phyloP scores from a whole-genome alignment of 2,797 vertebrate species.

The Poeciliopsis paucimaculata region DNA sequence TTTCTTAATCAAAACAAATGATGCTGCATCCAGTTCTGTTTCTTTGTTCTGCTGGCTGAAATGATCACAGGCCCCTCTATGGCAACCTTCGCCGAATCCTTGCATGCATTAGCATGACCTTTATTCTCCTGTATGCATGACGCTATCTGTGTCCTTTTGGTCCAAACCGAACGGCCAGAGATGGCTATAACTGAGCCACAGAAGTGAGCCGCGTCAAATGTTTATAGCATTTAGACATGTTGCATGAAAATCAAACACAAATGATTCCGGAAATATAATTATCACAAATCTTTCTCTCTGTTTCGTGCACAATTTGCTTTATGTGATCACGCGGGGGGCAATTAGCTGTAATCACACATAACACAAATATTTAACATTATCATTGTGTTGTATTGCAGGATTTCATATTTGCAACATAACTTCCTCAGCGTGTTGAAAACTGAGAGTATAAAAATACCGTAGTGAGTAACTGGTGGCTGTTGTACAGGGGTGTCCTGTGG shows the following conservation, averaged over 20 bases:
- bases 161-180: background rate
- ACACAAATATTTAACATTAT: background rate
- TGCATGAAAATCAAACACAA: conserved; percentile 43
- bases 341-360: background rate
- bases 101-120: conserved; percentile 52
- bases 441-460: background rate
- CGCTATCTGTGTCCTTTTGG: conserved; percentile 5
- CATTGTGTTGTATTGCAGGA: background rate
- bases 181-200: background rate
- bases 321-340: background rate
- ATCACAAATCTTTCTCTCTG: background rate
- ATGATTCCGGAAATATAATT: conserved; percentile 8
- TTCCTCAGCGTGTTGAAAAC: background rate
- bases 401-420: background rate
- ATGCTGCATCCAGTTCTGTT: conserved; percentile 59
- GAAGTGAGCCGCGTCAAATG: background rate
- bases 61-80: conserved; percentile 64
- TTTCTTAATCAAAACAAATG: conserved; percentile 44
- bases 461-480: conserved; percentile 76
- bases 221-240: conserved; percentile 9
- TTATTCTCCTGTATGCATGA: conserved; percentile 28
- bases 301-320: background rate
- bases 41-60: conserved; percentile 22
- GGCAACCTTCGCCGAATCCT: conserved; percentile 66
- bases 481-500: conserved; percentile 93